These are phyloP conservation scores for Cataglyphis livida DNA, from an alignment of 2,888 invertebrate species.

Conservation along the genomic window DNA sequence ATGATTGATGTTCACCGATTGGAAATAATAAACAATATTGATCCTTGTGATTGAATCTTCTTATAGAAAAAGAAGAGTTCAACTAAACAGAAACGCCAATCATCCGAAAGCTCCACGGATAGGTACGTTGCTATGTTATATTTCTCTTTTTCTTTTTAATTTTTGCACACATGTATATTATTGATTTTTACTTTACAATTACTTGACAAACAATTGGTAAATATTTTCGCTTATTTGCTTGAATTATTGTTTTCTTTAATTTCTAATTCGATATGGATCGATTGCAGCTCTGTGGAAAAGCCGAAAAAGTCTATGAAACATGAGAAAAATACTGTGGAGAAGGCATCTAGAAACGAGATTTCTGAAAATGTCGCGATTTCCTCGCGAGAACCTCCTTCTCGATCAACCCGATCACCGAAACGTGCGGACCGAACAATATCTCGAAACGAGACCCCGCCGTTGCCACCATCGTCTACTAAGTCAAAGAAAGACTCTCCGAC, in stretches of 20 bases:
- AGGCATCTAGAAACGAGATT: constrained; percentile 69
- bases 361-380: constrained; percentile 58
- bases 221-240: constrained; percentile 1
- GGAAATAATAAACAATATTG: constrained; percentile 62
- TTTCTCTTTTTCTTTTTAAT: neutral
- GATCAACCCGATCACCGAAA: constrained; percentile 76
- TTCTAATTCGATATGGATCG: neutral
- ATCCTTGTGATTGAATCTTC: constrained; percentile 72
- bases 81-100: constrained; percentile 87
- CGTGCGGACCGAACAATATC: constrained; percentile 65
- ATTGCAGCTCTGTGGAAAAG: constrained; percentile 80
- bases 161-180: constrained; percentile 16
- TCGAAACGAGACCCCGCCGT: constrained; percentile 74
- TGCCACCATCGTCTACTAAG: constrained; percentile 42
- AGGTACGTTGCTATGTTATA: constrained; percentile 83
- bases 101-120: constrained; percentile 87
- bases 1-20: constrained; percentile 81
- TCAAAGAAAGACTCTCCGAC: constrained; percentile 70
- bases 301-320: constrained; percentile 78
- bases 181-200: constrained; percentile 14
- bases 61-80: constrained; percentile 87
- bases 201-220: neutral
- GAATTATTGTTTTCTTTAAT: neutral
- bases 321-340: constrained; percentile 73
- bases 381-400: constrained; percentile 65